phyloP scores from a whole-genome alignment of 2,113 vertebrate species.

The Corythoichthys haematopterus region DNA sequence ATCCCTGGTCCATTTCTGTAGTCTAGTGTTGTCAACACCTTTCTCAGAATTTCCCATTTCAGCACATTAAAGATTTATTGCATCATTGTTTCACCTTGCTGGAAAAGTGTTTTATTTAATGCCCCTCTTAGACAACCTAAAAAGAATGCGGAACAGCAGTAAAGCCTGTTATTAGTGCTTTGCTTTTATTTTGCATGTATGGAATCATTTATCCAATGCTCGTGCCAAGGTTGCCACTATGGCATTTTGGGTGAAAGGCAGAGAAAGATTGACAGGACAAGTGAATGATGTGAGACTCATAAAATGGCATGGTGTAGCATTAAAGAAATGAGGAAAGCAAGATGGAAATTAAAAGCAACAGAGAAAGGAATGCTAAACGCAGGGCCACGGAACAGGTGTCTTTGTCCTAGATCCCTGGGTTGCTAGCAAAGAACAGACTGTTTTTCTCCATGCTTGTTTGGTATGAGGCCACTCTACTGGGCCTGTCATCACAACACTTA shows the following conservation, averaged over 20 bases:
- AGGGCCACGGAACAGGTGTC: constrained; percentile 69
- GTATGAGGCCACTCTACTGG: constrained; percentile 35
- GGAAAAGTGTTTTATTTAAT: constrained; percentile 56
- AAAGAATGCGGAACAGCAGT: constrained; percentile 47
- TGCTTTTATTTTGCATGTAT: constrained; percentile 64
- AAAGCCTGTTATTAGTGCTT: constrained; percentile 51
- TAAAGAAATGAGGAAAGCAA: constrained; percentile 36
- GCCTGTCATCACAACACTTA: constrained; percentile 52
- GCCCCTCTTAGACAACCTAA: constrained; percentile 46
- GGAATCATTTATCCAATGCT: constrained; percentile 65
- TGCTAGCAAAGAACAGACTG: constrained; percentile 24
- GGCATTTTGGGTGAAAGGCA: constrained; percentile 40
- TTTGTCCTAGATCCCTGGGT: constrained; percentile 57
- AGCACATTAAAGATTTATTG: constrained; percentile 54
- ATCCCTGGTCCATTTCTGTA: constrained; percentile 37
- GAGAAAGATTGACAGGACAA: constrained; percentile 45
- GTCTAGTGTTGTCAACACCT: constrained; percentile 57
- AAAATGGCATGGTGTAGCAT: constrained; percentile 42
- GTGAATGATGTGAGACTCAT: constrained; percentile 54
- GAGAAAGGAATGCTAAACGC: constrained; percentile 35
- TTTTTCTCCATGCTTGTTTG: constrained; percentile 45
- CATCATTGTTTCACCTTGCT: constrained; percentile 55
- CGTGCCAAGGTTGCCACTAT: constrained; percentile 58
- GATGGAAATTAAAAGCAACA: constrained; percentile 41
- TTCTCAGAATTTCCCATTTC: constrained; percentile 40